Base-by-base conservation (phyloP, 1,140 invertebrate species). In the Ooceraea biroi region DNA sequence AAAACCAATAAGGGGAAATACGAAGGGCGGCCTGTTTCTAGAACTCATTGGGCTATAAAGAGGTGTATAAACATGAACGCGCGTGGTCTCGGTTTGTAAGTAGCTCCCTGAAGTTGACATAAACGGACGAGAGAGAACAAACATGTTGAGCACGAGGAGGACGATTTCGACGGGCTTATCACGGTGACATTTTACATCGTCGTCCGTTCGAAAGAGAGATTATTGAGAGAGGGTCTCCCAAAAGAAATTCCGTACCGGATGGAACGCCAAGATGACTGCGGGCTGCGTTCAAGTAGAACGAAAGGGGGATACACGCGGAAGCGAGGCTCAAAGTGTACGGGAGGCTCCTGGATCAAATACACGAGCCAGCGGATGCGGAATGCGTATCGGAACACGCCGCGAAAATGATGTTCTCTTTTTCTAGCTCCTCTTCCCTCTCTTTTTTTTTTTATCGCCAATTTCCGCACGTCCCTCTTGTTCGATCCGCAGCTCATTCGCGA, bases 311-410 rank as follows among this genome's bases (percentile, higher is more conserved):
- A 61, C 50, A 44, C 12, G 36, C 22, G 52, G 50, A 48, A 66
- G 73, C 65, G 69, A 88, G 61, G 82, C 55, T 72, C 14, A 74
- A 82, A 82, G 48, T 44, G 50, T 61, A n/a, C 63, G 30, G 22
- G 8, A 65, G 10, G 19, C 44, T 14, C 65, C 44, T 25, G 25
- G 30, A 30, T n/a, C n/a, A 76, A 66, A 52, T 27, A 61, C 12
- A 25, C 3, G 69, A 36, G 41, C n/a, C 46, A n/a, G n/a, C n/a
- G n/a, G n/a, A n/a, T n/a, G 48, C 57, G 65, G 52, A 82, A 77
- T 78, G 76, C 50, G 82, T 87, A 77, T 88, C 83, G 58, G 71
- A 52, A 83, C 46, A n/a, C 72, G 66, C 48, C 41, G 25, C 73
- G 4, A 74, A 77, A 83, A 83, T 77, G 63, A 63, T 83, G 4